Evolutionary conservation across 2,113 vertebrate species (phyloP).

Genomic region (Austrofundulus limnaeus): DNA sequence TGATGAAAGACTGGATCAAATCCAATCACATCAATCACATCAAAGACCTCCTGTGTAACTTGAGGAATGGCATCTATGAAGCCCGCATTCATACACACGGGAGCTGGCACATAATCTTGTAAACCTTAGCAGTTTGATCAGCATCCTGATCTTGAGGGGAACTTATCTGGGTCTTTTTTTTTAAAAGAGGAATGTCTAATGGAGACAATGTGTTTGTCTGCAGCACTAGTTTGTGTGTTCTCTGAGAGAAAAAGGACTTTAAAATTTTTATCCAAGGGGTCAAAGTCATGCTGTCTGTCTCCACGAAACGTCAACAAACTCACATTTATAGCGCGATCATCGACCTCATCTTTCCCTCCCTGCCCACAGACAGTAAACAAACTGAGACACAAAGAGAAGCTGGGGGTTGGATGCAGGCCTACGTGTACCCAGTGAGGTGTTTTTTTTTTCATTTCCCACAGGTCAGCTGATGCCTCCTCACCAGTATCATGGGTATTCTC

Average conservation of each 20-base stretch:
- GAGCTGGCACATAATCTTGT: conserved; percentile 3
- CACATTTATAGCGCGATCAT: conserved; percentile 4
- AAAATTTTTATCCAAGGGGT: conserved; percentile 35
- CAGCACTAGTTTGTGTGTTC: conserved; percentile 13
- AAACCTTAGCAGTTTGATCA: conserved; percentile 59
- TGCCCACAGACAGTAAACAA: conserved; percentile 7
- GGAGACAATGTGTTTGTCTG: conserved; percentile 40
- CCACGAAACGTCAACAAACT: conserved; percentile 2
- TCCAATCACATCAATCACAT: conserved; percentile 62
- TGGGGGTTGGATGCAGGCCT: conserved; percentile 5
- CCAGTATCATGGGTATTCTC: conserved; percentile 39
- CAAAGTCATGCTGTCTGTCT: conserved; percentile 30
- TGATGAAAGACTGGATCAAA: conserved; percentile 66
- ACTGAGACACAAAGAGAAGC: conserved; percentile 7
- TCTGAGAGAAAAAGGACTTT: conserved; percentile 24
- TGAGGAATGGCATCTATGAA: conserved; percentile 30
- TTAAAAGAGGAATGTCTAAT: conserved; percentile 48
- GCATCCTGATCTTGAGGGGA: conserved; percentile 47
- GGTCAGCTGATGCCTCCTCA: conserved; percentile 51
- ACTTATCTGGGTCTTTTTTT: conserved; percentile 37
- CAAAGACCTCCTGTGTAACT: conserved; percentile 57
- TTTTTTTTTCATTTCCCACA: conserved; percentile 64
- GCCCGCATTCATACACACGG: conserved; percentile 6
- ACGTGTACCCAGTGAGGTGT: conserved; percentile 27
- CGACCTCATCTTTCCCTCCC: conserved; percentile 11